Base-by-base conservation (phyloP, 2,113 vertebrate species). In the Myrmecobius fasciatus region DNA sequence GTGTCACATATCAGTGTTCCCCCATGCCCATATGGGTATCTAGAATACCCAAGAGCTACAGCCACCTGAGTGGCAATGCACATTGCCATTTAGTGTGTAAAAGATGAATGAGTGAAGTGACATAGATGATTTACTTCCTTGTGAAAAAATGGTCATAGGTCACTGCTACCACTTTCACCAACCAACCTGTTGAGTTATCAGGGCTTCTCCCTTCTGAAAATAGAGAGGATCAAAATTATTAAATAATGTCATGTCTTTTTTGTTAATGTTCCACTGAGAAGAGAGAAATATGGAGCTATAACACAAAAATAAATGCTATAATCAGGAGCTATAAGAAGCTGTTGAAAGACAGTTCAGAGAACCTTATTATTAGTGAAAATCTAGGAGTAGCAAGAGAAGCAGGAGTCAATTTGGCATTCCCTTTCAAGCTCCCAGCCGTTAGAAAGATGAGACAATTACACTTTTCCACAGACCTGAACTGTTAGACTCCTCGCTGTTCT, bases 291-390 rank as follows among this genome's bases (percentile, higher is more conserved):
- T n/a, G 95, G 56, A 97, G 3, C 11, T 91, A 91, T 9, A 90
- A 96, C 93, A 93, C 26, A 48, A 96, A 95, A 54, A 7, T 89
- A 96, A 47, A 89, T 54, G 12, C 6, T 91, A 9, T 53, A 95
- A 91, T 94, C n/a, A 94, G 36, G 1, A 89, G 43, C 25, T 92
- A 49, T 25, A 91, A 90, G 89, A 90, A 90, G 25, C 47, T 28
- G 25, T 90, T 49, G 17, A 54, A 93, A 93, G n/a, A 93, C 96
- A 94, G 48, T 12, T n/a, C 26, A 94, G 47, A n/a, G 4, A 94
- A 36, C 7, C 43, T 53, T 25, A 94, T 93, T 94, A 91, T 96
- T 92, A 93, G 43, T 53, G 46, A 94, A 95, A 94, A 93, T 93
- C 11, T 53, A 96, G 60, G 49, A 92, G 26, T 53, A 89, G 67